phyloP scores from a whole-genome alignment of 2,797 vertebrate genomes.

The Pristis pectinata region DNA sequence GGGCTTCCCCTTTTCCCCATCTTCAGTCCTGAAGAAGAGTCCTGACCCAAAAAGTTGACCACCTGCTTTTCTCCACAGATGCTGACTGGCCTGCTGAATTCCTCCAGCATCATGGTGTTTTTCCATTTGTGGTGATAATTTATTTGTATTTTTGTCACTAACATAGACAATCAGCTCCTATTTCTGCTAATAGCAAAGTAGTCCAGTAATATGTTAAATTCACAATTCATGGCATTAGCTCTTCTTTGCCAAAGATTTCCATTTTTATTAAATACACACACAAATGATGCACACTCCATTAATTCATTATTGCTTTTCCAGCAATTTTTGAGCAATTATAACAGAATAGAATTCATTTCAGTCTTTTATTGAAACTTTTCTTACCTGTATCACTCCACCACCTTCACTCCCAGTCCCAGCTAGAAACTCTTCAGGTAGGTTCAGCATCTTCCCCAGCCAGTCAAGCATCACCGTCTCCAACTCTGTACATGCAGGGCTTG shows the following conservation, averaged over 20 bases:
- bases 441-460: slow-evolving; percentile 90
- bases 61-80: too few relatives aligned
- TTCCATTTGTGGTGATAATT: too few relatives aligned
- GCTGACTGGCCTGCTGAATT: too few relatives aligned
- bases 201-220: neutral
- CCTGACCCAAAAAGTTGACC: too few relatives aligned
- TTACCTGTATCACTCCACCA: slow-evolving; percentile 93
- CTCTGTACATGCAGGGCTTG: slow-evolving; percentile 92
- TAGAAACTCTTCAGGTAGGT: slow-evolving; percentile 78
- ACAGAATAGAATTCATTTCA: neutral
- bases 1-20: too few relatives aligned
- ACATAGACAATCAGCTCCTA: too few relatives aligned
- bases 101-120: too few relatives aligned
- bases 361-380: neutral
- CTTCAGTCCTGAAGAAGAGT: too few relatives aligned
- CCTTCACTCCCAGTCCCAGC: slow-evolving; percentile 69
- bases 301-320: neutral
- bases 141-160: too few relatives aligned
- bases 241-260: neutral
- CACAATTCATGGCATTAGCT: neutral
- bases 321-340: neutral
- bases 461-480: slow-evolving; percentile 92
- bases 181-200: too few relatives aligned
- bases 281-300: neutral
- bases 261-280: neutral